Conservation (phyloP, 2,797 vertebrate species). For the Pseudomugil gertrudae region DNA sequence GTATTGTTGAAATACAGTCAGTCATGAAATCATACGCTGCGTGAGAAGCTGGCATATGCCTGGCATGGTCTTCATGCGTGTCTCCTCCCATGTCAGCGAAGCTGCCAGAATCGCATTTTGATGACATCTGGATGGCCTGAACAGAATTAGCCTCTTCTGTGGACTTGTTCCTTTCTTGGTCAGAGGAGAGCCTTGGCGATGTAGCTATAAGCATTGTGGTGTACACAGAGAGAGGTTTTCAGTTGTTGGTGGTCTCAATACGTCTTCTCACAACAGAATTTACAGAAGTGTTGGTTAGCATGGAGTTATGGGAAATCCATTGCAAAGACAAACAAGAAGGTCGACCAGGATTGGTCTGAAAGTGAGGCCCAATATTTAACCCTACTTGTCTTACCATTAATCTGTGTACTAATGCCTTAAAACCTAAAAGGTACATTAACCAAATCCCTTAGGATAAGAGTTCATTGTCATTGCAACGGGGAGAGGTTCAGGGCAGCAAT, state of each 20-base stretch:
- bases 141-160: constrained; percentile 72
- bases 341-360: constrained; percentile 84
- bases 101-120: constrained; percentile 68
- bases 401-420: constrained; percentile 44
- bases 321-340: constrained; percentile 84
- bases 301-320: constrained; percentile 82
- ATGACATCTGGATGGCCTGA: constrained; percentile 78
- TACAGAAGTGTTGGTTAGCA: constrained; percentile 80
- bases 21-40: constrained; percentile 42
- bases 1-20: constrained; percentile 36
- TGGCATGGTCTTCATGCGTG: constrained; percentile 71
- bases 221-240: constrained; percentile 87
- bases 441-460: constrained; percentile 67
- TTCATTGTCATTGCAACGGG: constrained; percentile 79
- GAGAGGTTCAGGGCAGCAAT: constrained; percentile 67
- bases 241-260: constrained; percentile 80
- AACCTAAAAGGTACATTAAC: constrained; percentile 34
- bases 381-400: constrained; percentile 45
- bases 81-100: constrained; percentile 74
- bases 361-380: constrained; percentile 57
- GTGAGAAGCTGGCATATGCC: constrained; percentile 39
- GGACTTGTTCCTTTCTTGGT: constrained; percentile 70
- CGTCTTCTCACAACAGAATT: constrained; percentile 76
- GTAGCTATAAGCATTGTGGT: constrained; percentile 84
- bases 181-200: constrained; percentile 71